A percentile compares a stretch with the other conserved stretches of the same genome.
Evolutionary conservation across 2,113 vertebrate species (phyloP).

Genomic region (Eulacestoma nigropectus): DNA sequence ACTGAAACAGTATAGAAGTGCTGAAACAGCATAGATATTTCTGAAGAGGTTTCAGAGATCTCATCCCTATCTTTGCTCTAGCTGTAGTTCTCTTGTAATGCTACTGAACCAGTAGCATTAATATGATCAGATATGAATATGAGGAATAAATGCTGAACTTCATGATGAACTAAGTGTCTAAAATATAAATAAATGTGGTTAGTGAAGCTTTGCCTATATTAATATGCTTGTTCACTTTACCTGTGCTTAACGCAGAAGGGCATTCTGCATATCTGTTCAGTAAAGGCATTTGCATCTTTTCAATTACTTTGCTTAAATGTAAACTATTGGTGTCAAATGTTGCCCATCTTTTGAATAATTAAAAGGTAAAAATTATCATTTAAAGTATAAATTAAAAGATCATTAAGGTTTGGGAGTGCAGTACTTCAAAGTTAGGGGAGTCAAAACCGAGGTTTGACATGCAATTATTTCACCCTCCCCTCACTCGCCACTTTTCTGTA

Average conservation of each 20-base stretch:
- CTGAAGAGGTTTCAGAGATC: background rate
- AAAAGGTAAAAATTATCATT: conserved; percentile 40
- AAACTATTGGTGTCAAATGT: conserved; percentile 34
- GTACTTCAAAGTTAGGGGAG: conserved; percentile 41
- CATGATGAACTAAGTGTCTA: background rate
- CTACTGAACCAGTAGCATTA: background rate
- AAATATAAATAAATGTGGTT: conserved; percentile 29
- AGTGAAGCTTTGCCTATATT: conserved; percentile 22
- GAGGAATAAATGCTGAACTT: background rate
- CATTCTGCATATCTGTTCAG: conserved; percentile 14
- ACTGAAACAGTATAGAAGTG: background rate
- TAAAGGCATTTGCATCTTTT: conserved; percentile 42
- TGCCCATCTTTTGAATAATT: conserved; percentile 41
- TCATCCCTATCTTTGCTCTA: background rate
- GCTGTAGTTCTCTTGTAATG: background rate
- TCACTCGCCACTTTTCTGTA: background rate
- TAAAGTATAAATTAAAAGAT: conserved; percentile 52
- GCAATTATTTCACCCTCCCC: conserved; percentile 13
- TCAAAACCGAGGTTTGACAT: background rate
- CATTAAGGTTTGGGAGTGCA: conserved; percentile 20
- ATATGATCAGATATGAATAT: background rate
- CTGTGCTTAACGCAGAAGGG: background rate
- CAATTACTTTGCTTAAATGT: conserved; percentile 48
- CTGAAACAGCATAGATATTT: background rate
- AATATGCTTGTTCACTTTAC: background rate